These are phyloP conservation scores for Pelodiscus sinensis DNA, from an alignment of 2,113 vertebrate species.

Conservation along the genomic window DNA sequence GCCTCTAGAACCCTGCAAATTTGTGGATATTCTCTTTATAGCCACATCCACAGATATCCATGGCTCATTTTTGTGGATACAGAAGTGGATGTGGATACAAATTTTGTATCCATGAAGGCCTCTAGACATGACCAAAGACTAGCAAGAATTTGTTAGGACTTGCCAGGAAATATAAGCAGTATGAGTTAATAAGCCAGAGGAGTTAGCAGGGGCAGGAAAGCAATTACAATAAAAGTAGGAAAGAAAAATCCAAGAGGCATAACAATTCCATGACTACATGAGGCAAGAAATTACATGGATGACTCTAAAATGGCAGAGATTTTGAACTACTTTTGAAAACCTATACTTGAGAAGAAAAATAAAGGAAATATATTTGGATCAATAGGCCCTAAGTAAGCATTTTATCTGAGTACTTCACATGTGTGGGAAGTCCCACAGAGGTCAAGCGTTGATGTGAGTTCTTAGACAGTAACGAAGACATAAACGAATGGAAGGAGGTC, in stretches of 20 bases:
- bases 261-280: neutral
- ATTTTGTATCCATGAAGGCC: too few relatives aligned
- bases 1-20: too few relatives aligned
- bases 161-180: neutral
- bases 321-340: neutral
- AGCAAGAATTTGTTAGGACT: neutral
- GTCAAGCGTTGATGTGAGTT: neutral
- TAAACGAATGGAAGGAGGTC: neutral
- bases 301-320: neutral
- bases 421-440: neutral
- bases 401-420: neutral
- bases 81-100: too few relatives aligned
- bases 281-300: neutral
- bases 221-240: neutral
- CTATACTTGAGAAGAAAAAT: neutral
- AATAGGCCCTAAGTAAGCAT: neutral
- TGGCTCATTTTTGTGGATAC: too few relatives aligned
- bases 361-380: neutral
- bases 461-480: neutral
- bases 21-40: too few relatives aligned
- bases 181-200: rapidly evolving
- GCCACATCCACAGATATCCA: too few relatives aligned
- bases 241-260: neutral
- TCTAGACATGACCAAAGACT: neutral
- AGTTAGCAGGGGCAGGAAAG: neutral